Conservation (phyloP, 2,113 vertebrate genomes). For the Meriones unguiculatus region DNA sequence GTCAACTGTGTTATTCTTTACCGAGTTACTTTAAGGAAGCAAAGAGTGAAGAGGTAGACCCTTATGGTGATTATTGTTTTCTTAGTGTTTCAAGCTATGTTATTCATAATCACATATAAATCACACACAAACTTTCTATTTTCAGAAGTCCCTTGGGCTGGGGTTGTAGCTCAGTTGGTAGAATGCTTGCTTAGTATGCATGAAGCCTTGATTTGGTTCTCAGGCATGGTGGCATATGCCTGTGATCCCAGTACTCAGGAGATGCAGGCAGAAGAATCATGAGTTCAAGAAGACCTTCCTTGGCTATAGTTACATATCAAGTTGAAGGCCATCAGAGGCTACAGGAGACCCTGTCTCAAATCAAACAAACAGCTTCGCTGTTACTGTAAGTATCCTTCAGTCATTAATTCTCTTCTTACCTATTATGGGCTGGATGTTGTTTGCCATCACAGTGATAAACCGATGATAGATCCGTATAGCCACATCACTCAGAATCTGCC, state of each 20-base stretch:
- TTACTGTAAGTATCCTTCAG: not conserved
- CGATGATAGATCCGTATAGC: conserved; percentile 96
- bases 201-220: not conserved
- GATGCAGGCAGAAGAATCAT: not conserved
- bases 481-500: conserved; percentile 96
- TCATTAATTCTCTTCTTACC: conserved; percentile 86
- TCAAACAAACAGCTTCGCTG: not conserved
- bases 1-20: not conserved
- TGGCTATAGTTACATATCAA: not conserved
- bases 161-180: not conserved
- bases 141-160: not conserved
- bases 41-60: conserved; percentile 9
- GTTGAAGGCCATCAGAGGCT: not conserved
- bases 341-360: not conserved
- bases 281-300: not conserved
- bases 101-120: conserved; percentile 4
- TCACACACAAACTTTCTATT: not conserved
- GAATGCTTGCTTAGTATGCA: not conserved
- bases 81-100: conserved; percentile 18
- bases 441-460: conserved; percentile 93
- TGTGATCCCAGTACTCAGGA: not conserved
- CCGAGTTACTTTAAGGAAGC: not conserved
- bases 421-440: conserved; percentile 92
- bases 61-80: not conserved
- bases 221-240: not conserved